phyloP scores from a whole-genome alignment of 2,113 vertebrate genomes.

The Corythaeola cristata region DNA sequence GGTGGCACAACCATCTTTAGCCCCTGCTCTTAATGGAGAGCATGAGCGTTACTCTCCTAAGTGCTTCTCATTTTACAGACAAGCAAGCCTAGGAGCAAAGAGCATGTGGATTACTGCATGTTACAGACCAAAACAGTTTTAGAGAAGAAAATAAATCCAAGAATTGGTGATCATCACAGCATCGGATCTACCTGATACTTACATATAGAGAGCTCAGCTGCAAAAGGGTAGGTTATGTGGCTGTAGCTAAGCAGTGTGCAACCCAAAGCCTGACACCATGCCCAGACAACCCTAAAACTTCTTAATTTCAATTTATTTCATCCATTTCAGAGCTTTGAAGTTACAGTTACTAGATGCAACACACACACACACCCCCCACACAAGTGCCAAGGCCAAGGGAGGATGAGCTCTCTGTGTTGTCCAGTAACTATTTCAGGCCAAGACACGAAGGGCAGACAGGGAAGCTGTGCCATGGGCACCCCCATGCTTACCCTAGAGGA shows the following conservation, averaged over 20 bases:
- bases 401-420: not conserved
- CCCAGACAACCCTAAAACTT: not conserved
- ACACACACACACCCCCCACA: too few relatives aligned
- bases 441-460: accelerated
- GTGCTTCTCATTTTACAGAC: not conserved
- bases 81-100: not conserved
- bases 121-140: not conserved
- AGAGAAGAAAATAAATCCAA: not conserved
- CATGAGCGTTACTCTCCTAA: too few relatives aligned
- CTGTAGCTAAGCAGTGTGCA: not conserved
- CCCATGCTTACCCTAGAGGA: not conserved
- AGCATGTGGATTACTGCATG: accelerated
- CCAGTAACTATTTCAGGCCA: not conserved
- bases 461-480: not conserved
- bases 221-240: not conserved
- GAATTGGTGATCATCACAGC: not conserved
- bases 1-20: not conserved
- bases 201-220: accelerated
- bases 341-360: not conserved
- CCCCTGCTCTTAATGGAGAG: accelerated
- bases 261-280: not conserved
- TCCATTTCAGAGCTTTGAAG: not conserved
- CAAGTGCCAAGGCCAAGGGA: not conserved
- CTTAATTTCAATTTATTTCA: not conserved
- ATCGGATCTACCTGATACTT: accelerated